A percentile compares a stretch with the other conserved stretches of the same genome.
phyloP scores from a whole-genome alignment of 2,888 invertebrate genomes.

The Drosophila borborema region DNA sequence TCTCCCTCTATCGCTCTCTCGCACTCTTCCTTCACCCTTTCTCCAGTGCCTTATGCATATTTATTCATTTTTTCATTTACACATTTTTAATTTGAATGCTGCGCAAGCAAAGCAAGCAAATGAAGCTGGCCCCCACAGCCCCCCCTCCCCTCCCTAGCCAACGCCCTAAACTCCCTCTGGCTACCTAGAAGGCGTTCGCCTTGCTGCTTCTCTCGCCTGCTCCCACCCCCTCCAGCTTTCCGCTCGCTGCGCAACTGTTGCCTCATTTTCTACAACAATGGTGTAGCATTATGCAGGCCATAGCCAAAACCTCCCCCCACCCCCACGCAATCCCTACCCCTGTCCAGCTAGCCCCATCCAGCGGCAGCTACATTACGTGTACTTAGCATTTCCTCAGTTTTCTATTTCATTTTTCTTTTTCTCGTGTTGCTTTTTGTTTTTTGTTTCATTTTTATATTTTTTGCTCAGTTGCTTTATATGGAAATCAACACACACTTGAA shows the following conservation, averaged over 20 bases:
- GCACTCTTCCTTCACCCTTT: background rate
- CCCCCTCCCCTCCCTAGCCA: accelerated
- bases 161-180: background rate
- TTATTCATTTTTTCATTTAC: constrained; percentile 79
- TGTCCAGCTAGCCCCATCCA: background rate
- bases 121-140: constrained; percentile 15
- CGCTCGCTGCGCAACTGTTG: constrained; percentile 15
- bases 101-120: constrained; percentile 55
- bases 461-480: constrained; percentile 74
- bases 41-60: constrained; percentile 51
- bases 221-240: too few relatives aligned
- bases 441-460: constrained; percentile 12
- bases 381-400: constrained; percentile 74
- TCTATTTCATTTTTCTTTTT: constrained; percentile 6
- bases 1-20: background rate
- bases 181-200: constrained; percentile 18
- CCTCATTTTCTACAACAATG: constrained; percentile 65
- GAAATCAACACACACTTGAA: constrained; percentile 77
- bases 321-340: background rate
- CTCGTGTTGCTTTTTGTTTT: background rate
- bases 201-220: background rate
- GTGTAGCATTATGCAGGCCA: constrained; percentile 41
- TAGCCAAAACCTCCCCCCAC: background rate
- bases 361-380: constrained; percentile 58
- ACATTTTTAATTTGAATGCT: constrained; percentile 78